Evolutionary conservation across 1,140 invertebrate species (phyloP).

Genomic region (Pararge aegeria): DNA sequence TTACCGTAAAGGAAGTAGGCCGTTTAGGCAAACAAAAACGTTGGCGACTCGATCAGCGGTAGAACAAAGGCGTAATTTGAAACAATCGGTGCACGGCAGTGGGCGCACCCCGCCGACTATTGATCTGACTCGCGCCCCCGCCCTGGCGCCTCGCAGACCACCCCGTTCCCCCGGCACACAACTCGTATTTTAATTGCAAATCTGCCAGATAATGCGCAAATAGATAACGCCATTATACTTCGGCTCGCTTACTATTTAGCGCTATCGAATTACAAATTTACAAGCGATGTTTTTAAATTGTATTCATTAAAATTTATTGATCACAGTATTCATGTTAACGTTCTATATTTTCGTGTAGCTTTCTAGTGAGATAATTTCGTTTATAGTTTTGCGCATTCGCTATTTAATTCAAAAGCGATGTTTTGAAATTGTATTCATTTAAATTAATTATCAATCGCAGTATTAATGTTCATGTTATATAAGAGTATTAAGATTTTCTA

Average conservation of each 20-base stretch:
- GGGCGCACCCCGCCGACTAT: slow-evolving; percentile 72
- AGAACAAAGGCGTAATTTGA: slow-evolving; percentile 75
- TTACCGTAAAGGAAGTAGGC: slow-evolving; percentile 73
- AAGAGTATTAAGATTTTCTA: too few relatives aligned
- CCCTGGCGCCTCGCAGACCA: slow-evolving; percentile 36
- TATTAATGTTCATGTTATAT: too few relatives aligned
- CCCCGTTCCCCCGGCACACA: slow-evolving; percentile 48
- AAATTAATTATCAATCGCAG: too few relatives aligned
- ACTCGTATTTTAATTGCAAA: slow-evolving; percentile 78
- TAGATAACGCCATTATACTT: slow-evolving; percentile 76
- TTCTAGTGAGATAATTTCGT: too few relatives aligned
- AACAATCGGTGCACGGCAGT: slow-evolving; percentile 70
- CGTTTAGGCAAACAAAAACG: slow-evolving; percentile 72
- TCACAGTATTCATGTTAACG: neutral
- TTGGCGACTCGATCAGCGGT: slow-evolving; percentile 68
- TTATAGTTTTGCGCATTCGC: too few relatives aligned
- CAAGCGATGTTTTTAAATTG: neutral
- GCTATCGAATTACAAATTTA: slow-evolving; percentile 51
- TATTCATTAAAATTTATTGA: neutral
- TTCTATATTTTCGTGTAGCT: neutral
- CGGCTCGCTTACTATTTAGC: slow-evolving; percentile 70
- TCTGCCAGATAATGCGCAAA: slow-evolving; percentile 77
- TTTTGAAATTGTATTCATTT: too few relatives aligned
- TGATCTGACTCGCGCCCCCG: slow-evolving; percentile 59
- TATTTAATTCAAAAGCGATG: too few relatives aligned